These are phyloP conservation scores for Homarus gammarus DNA, from an alignment of 2,888 invertebrate species.

Conservation along the genomic window DNA sequence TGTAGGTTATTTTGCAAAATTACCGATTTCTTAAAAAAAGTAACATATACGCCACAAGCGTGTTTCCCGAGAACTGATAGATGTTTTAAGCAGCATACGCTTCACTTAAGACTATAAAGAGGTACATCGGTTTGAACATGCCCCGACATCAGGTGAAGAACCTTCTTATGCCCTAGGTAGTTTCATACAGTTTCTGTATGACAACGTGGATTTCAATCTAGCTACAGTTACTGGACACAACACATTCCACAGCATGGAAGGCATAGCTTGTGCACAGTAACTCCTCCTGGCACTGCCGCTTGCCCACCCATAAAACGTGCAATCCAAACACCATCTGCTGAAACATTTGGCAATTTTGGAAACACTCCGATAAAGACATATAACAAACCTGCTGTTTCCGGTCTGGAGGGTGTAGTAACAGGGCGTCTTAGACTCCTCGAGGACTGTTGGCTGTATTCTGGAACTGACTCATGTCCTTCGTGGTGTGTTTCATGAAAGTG, in stretches of 20 bases:
- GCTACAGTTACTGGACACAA: constrained; percentile 75
- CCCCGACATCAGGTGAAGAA: not conserved
- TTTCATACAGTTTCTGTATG: constrained; percentile 67
- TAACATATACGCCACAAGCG: not conserved
- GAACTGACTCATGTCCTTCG: not conserved
- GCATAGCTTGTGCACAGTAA: constrained; percentile 75
- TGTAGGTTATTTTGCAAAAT: no score
- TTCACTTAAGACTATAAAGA: not conserved
- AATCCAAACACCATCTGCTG: not conserved
- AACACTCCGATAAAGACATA: not conserved
- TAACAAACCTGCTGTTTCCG: not conserved
- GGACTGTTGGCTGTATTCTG: not conserved
- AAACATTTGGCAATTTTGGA: not conserved
- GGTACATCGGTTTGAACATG: not conserved
- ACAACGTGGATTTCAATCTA: constrained; percentile 65
- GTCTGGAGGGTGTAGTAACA: not conserved
- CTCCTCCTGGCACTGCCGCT: constrained; percentile 58
- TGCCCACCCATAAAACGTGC: not conserved
- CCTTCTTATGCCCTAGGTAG: not conserved
- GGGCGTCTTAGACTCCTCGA: not conserved
- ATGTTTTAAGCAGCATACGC: not conserved
- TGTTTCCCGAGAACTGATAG: constrained; percentile 1
- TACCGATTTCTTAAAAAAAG: no score
- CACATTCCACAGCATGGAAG: constrained; percentile 77
- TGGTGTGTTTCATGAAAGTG: not conserved